A percentile compares a stretch with the other conserved stretches of the same genome.
Evolutionary conservation across 1,140 invertebrate genomes (phyloP).

Genomic region (Diploscapter pachys): DNA sequence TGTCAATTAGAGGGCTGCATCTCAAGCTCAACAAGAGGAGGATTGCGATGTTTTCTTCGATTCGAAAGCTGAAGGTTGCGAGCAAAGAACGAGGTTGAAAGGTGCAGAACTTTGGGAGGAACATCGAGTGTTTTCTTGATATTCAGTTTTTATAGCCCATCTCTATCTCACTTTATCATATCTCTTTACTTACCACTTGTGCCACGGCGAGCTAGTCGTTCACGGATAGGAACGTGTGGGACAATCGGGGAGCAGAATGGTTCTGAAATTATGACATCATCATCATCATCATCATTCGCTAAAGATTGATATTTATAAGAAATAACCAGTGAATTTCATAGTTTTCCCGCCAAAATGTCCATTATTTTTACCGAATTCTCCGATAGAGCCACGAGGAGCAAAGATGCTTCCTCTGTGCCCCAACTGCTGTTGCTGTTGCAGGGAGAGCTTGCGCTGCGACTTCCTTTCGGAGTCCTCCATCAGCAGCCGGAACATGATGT

Average conservation of each 20-base stretch:
- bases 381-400: constrained; percentile 4
- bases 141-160: too few species aligned
- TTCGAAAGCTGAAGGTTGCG: too few species aligned
- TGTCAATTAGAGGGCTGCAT: too few species aligned
- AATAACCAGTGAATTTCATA: background rate
- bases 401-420: constrained; percentile 3
- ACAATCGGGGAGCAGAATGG: constrained; percentile 40
- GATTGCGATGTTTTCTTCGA: too few species aligned
- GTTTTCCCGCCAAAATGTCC: background rate
- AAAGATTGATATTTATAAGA: background rate
- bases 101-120: too few species aligned
- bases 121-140: too few species aligned
- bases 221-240: constrained; percentile 39
- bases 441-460: constrained; percentile 11
- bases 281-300: background rate
- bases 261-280: constrained; percentile 23
- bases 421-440: background rate
- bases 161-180: too few species aligned
- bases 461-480: constrained; percentile 33
- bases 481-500: constrained; percentile 42
- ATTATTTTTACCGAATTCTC: constrained; percentile 2
- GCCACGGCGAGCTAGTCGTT: constrained; percentile 36
- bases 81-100: too few species aligned
- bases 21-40: too few species aligned
- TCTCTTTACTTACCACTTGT: constrained; percentile 33